Conservation (phyloP, 2,113 vertebrate genomes). For the Eubucco bourcierii region DNA sequence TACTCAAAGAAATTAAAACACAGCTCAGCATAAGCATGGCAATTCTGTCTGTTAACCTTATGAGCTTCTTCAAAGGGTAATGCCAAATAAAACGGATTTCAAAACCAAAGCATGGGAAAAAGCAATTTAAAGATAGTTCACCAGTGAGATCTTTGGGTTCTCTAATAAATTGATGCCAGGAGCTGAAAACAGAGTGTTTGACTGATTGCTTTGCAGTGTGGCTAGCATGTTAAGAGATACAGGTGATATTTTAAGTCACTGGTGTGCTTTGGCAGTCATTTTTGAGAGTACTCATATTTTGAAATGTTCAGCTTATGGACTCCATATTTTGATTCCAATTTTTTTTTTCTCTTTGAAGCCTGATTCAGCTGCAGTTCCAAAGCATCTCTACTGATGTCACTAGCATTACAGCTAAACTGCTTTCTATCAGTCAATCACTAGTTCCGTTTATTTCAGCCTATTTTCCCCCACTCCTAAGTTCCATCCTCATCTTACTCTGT, state of each 20-base stretch:
- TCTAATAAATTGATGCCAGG: background rate
- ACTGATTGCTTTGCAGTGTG: background rate
- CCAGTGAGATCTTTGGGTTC: background rate
- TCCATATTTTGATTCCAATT: background rate
- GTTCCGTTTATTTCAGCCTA: background rate
- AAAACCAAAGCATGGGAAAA: background rate
- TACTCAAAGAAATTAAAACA: background rate
- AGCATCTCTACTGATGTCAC: constrained; percentile 2
- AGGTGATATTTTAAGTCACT: background rate
- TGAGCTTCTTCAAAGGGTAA: background rate
- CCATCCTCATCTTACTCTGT: background rate
- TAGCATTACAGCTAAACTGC: background rate
- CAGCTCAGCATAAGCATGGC: background rate
- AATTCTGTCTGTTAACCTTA: background rate
- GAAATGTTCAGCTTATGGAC: background rate
- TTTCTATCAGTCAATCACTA: background rate
- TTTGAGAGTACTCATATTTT: background rate
- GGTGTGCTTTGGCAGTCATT: background rate
- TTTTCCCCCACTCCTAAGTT: background rate
- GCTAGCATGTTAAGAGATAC: background rate
- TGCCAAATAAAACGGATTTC: background rate
- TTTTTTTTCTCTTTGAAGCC: background rate
- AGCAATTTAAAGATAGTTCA: background rate
- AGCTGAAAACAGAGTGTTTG: background rate
- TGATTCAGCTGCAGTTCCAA: background rate